Evolutionary conservation across 2,888 invertebrate species (phyloP), one percentile per base, ranked within the genome.

Genomic region (Stenolophus ochropezus): DNA sequence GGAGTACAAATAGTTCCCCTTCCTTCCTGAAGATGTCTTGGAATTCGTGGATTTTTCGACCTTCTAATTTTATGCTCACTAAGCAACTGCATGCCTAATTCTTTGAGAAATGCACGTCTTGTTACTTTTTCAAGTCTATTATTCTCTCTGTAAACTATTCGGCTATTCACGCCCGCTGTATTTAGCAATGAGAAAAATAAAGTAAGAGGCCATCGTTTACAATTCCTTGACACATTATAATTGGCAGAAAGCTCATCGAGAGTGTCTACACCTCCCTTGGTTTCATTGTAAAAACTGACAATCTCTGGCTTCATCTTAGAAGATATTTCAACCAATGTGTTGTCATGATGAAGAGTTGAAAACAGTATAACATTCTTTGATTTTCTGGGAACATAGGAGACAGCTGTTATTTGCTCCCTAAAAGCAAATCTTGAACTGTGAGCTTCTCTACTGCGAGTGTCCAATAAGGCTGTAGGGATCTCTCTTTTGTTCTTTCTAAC

Each of bases 201-300:
- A 16, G 82, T 61, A 79, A 83, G 82, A 20, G 83, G 83, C 84
- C 84, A 84, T 56, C 83, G 65, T 27, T 82, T 82, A 6, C 78
- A 82, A 51, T 84, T 84, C n/a, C 83, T 71, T 33, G 77, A 82
- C 8, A 81, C 74, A 23, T 56, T 42, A 58, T 76, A 81, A 42
- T 14, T 76, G 42, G 16, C 47, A 16, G 27, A 83, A 82, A 42
- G 83, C 82, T 83, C 84, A 84, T 56, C 83, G 58, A 27, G 82
- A 82, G 4, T 74, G 61, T 84, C 83, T 3, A 84, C 83, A 23
- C 83, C 83, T 25, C 82, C 82, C 82, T 53, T 53, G 18, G 53
- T 84, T 4, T 76, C 51, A 69, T 83, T 84, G 27, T 81, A 81
- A 16, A 42, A 74, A 14, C 53, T 56, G 23, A 69, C 71, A 25